These are phyloP conservation scores for Trididemnum nubilum DNA, from an alignment of 23 tunicate genomes.

Conservation along the genomic window DNA sequence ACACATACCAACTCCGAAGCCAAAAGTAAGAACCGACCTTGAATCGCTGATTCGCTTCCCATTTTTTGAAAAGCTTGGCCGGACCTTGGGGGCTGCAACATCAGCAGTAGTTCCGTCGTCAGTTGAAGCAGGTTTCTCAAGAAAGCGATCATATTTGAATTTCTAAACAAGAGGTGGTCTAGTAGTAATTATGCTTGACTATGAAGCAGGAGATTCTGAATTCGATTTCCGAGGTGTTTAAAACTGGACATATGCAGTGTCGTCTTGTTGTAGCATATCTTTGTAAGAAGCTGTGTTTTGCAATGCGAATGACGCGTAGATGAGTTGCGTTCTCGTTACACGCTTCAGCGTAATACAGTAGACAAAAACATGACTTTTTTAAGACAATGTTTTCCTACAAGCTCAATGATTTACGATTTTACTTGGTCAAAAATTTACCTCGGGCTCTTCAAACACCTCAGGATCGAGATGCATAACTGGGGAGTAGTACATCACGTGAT, in stretches of 20 bases:
- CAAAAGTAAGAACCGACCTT: slow-evolving; percentile 60
- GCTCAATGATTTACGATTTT: no score
- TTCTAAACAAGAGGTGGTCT: slow-evolving; percentile 50
- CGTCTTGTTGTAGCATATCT: no score
- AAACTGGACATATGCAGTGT: no score
- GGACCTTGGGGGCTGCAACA: neutral
- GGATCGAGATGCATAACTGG: slow-evolving; percentile 49
- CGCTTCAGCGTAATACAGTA: no score
- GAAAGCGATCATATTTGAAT: slow-evolving; percentile 50
- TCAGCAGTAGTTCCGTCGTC: neutral
- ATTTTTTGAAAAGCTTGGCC: neutral
- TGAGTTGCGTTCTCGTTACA: no score
- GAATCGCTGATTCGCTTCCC: slow-evolving; percentile 47
- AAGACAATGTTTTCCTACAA: no score
- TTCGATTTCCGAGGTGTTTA: no score
- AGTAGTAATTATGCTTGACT: no score
- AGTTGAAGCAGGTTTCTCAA: neutral
- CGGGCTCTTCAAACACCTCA: slow-evolving; percentile 36
- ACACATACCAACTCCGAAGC: slow-evolving; percentile 53
- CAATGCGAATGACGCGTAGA: no score
- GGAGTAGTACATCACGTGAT: slow-evolving; percentile 51
- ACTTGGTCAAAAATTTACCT: slow-evolving; percentile 24
- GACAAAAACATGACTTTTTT: no score
- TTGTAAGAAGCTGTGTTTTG: no score
- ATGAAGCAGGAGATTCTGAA: no score